These are phyloP conservation scores for Limenitis camilla DNA, from an alignment of 2,888 invertebrate species.

Conservation along the genomic window DNA sequence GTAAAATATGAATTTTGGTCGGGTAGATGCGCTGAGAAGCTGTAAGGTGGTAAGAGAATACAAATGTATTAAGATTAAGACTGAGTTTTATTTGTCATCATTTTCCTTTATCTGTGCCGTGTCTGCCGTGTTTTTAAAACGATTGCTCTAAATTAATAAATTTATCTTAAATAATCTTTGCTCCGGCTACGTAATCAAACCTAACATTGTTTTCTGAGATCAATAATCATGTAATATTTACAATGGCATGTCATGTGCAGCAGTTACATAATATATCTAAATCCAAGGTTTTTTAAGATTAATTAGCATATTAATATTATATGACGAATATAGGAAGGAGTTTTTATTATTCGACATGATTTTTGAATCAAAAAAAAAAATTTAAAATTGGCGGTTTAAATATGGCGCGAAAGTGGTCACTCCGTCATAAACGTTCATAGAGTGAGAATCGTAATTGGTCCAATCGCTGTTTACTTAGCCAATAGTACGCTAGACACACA, in stretches of 20 bases:
- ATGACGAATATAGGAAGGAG: too few relatives aligned
- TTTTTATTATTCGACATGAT: too few relatives aligned
- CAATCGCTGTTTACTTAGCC: slow-evolving; percentile 28
- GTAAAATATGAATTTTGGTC: slow-evolving; percentile 16
- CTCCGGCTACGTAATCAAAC: too few relatives aligned
- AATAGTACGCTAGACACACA: slow-evolving; percentile 31
- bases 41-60: slow-evolving; percentile 33
- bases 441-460: slow-evolving; percentile 38
- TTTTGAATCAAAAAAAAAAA: background rate
- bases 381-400: slow-evolving; percentile 35
- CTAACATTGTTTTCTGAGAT: too few relatives aligned
- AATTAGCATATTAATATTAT: too few relatives aligned
- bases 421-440: slow-evolving; percentile 24
- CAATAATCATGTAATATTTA: too few relatives aligned
- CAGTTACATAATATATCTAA: too few relatives aligned
- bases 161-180: too few relatives aligned
- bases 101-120: background rate
- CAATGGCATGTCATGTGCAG: too few relatives aligned
- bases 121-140: background rate
- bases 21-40: slow-evolving; percentile 30
- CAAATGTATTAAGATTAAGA: slow-evolving; percentile 30
- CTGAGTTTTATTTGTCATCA: slow-evolving; percentile 22
- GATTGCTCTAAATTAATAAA: background rate
- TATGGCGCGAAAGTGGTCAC: slow-evolving; percentile 42
- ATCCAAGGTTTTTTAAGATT: background rate